phyloP scores from a whole-genome alignment of 2,888 invertebrate genomes.

The Sesia bembeciformis region DNA sequence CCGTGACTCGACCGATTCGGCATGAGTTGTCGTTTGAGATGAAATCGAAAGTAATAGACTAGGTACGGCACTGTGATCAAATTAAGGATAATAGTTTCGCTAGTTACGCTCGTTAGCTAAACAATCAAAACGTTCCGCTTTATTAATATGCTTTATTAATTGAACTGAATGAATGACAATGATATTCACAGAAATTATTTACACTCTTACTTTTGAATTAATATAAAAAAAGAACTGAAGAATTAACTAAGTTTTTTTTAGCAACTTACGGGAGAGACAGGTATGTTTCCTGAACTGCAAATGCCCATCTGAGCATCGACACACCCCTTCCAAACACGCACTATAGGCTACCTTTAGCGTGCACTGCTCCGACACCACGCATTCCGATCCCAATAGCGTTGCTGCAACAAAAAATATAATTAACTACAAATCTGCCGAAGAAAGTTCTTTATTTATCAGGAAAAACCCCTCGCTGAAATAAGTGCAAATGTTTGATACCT shows the following conservation, averaged over 20 bases:
- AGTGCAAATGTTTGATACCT: too few relatives aligned
- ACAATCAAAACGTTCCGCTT: background rate
- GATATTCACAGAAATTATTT: too few relatives aligned
- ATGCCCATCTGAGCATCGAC: conserved; percentile 88
- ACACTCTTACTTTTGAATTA: too few relatives aligned
- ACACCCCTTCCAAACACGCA: conserved; percentile 87
- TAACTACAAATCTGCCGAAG: background rate
- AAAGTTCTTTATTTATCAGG: background rate
- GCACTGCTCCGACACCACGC: conserved; percentile 88
- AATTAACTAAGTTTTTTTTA: conserved; percentile 5
- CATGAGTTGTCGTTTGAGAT: conserved; percentile 18
- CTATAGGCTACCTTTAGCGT: conserved; percentile 91
- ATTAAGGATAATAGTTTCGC: conserved; percentile 22
- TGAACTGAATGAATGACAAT: too few relatives aligned
- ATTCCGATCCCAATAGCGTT: conserved; percentile 87
- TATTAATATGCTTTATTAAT: too few relatives aligned
- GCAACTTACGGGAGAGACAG: conserved; percentile 89
- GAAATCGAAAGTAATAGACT: conserved; percentile 23
- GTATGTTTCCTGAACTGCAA: conserved; percentile 92
- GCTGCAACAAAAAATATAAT: conserved; percentile 73
- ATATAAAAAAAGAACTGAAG: too few relatives aligned
- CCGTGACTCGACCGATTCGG: conserved; percentile 35
- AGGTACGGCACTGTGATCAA: conserved; percentile 14
- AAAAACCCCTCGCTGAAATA: too few relatives aligned
- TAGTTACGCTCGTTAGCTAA: conserved; percentile 27